Evolutionary conservation across 1,140 invertebrate species (phyloP).

Genomic region (Chironomus striatipennis): DNA sequence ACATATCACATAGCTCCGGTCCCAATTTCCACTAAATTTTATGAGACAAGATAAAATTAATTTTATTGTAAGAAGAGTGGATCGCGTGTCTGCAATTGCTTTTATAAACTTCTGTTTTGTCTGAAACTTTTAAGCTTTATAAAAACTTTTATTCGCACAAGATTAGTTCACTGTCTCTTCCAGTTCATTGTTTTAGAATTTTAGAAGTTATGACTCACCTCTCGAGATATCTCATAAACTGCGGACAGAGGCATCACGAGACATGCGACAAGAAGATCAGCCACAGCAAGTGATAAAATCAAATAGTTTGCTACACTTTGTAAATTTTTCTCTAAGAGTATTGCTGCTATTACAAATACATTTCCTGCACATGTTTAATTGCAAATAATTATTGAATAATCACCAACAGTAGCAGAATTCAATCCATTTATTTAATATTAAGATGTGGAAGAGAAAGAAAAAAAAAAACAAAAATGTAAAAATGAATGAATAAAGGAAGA

Average conservation of each 20-base stretch:
- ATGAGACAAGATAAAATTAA: constrained; percentile 28
- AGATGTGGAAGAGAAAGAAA: neutral
- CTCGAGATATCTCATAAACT: constrained; percentile 57
- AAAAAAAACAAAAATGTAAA: neutral
- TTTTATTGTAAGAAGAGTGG: no score
- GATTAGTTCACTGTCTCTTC: no score
- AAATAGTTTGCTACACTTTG: constrained; percentile 81
- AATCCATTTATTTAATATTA: no score
- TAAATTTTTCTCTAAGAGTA: constrained; percentile 78
- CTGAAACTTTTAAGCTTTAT: constrained; percentile 23
- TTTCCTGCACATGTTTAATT: constrained; percentile 56
- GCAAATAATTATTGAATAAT: no score
- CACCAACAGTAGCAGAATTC: no score
- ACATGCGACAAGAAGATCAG: constrained; percentile 76
- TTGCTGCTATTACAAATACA: constrained; percentile 91
- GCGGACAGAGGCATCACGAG: constrained; percentile 78
- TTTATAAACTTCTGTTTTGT: constrained; percentile 26
- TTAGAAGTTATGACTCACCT: constrained; percentile 26
- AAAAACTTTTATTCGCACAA: no score
- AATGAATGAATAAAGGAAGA: neutral
- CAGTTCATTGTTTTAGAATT: neutral
- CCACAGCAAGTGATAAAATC: constrained; percentile 76
- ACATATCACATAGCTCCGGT: constrained; percentile 83
- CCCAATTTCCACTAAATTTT: constrained; percentile 63
- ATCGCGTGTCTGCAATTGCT: no score